phyloP scores from a whole-genome alignment of 2,113 vertebrate genomes.

The Sylvia atricapilla region DNA sequence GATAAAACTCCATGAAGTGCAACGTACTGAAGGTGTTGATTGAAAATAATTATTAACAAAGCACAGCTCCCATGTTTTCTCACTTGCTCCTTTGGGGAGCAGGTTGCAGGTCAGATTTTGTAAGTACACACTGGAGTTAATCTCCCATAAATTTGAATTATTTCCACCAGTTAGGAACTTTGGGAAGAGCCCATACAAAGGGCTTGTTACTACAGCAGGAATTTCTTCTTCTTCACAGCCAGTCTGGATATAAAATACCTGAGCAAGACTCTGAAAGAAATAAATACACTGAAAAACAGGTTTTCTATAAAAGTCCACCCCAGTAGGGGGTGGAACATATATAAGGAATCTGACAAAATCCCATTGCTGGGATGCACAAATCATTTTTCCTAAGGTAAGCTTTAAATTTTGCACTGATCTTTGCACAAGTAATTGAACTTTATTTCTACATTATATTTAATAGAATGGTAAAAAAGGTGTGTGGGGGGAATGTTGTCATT shows the following conservation, averaged over 20 bases:
- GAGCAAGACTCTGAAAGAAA: background rate
- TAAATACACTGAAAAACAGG: background rate
- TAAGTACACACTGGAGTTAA: background rate
- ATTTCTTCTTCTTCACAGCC: background rate
- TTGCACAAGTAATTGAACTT: background rate
- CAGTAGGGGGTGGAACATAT: background rate
- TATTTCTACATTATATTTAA: background rate
- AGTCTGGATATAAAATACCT: background rate
- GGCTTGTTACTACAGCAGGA: background rate
- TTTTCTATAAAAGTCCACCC: background rate
- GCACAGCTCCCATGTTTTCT: background rate
- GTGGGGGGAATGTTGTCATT: background rate
- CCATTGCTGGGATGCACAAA: background rate
- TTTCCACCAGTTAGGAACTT: background rate
- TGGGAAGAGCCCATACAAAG: background rate
- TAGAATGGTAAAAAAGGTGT: accelerated
- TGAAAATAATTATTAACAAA: background rate
- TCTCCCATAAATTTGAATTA: background rate
- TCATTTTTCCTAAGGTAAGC: background rate
- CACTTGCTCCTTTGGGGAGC: background rate
- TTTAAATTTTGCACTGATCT: background rate
- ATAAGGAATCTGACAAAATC: background rate
- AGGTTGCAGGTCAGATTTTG: background rate
- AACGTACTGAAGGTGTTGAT: background rate
- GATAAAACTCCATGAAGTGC: background rate